Evolutionary conservation across 2,888 invertebrate species (phyloP).

Genomic region (Brenthis ino): DNA sequence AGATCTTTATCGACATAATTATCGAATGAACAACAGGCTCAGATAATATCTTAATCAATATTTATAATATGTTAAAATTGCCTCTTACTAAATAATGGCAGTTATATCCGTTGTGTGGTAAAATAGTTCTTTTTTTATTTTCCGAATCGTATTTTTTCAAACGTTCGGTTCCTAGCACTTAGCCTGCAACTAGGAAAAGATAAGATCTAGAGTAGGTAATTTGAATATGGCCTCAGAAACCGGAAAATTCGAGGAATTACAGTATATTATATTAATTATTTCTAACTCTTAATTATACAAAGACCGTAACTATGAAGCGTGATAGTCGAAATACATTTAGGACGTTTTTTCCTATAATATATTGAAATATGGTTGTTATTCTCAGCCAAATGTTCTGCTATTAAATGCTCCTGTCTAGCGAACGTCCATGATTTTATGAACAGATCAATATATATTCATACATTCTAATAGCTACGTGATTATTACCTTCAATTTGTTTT

Average conservation of each 20-base stretch:
- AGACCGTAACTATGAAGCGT: slow-evolving; percentile 4
- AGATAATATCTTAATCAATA: slow-evolving; percentile 23
- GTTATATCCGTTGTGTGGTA: slow-evolving; percentile 6
- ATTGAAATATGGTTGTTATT: too few species aligned
- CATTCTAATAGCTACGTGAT: too few species aligned
- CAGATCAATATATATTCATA: too few species aligned
- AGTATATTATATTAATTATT: neutral
- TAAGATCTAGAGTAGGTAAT: slow-evolving; percentile 11
- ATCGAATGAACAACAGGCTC: slow-evolving; percentile 12
- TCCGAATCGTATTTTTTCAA: neutral
- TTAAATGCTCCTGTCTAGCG: too few species aligned
- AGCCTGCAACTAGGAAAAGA: slow-evolving; percentile 3
- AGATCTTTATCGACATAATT: slow-evolving; percentile 28
- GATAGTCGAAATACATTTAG: too few species aligned
- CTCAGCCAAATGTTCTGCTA: too few species aligned
- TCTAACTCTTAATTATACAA: slow-evolving; percentile 2
- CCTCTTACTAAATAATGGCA: neutral
- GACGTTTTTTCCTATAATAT: too few species aligned
- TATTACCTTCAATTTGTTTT: too few species aligned
- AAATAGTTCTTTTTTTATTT: slow-evolving; percentile 3
- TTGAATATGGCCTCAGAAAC: slow-evolving; percentile 16
- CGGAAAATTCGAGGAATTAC: slow-evolving; percentile 18
- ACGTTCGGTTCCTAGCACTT: neutral
- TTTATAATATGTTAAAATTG: slow-evolving; percentile 19
- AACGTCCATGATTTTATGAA: too few species aligned